Base-by-base conservation (phyloP, 2,888 invertebrate genomes). In the Mechanitis mazaeus region DNA sequence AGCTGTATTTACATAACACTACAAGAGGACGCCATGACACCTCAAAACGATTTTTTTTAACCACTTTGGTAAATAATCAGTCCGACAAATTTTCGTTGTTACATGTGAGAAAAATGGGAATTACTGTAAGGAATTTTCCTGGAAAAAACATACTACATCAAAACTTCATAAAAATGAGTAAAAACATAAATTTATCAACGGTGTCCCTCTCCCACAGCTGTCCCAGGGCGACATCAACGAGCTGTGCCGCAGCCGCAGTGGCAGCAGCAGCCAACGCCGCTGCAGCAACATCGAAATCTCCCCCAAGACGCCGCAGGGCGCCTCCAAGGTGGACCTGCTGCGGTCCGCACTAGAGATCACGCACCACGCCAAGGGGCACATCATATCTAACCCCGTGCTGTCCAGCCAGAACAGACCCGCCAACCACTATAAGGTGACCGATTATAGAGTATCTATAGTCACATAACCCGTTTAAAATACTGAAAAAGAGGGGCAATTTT, bases 291-390 rank as follows among this genome's bases (percentile, higher is more conserved):
- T 91, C 53, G 92, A 91, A 64, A 85, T 88, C 66, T 80, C 83
- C 0, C 86, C 85, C 7, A 83, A 80, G 64, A 79, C 78, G 9
- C 75, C 83, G 0, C 81, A 84, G 69, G 89, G 91, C 31, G 88
- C 90, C 0, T 92, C 92, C 1, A 93, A 93, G 74, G 93, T 93
- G 35, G 94, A 94, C 76, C 84, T 94, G 57, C 86, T 94, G 3
- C 92, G 93, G 66, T 94, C 94, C 28, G 92, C 94, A 0, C 79
- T 94, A 47, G 95, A 95, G 81, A 93, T 94, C 71, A 93, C 92
- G 76, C 91, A 93, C 54, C 85, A 87, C 53, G 91, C 87, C 64
- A 91, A 88, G 77, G 87, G 83, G 60, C 92, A 92, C 70, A 91
- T 50, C 31, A 50, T 91, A 60, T 93, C 93, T 54, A 93, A 93